A percentile compares a stretch with the other conserved stretches of the same genome.
Conservation (phyloP, 2,888 invertebrate species). For the Tyria jacobaeae region DNA sequence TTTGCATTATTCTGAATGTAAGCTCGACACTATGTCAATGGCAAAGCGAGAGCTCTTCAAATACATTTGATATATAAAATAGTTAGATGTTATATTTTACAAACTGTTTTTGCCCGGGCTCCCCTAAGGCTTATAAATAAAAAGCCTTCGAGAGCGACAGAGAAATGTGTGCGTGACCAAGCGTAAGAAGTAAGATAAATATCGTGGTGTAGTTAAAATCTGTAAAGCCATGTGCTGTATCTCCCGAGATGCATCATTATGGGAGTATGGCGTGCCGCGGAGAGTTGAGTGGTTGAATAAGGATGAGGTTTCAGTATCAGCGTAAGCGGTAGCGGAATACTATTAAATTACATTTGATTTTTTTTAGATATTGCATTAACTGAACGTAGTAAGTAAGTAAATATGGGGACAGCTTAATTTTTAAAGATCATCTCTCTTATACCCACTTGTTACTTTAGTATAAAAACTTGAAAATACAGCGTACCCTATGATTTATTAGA, state of each 20-base stretch:
- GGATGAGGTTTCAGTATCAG: constrained; percentile 24
- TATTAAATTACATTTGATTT: neutral
- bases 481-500: no score
- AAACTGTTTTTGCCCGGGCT: constrained; percentile 39
- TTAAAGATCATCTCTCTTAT: no score
- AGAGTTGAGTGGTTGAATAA: constrained; percentile 56
- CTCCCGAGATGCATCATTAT: constrained; percentile 84
- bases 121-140: constrained; percentile 53
- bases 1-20: constrained; percentile 33
- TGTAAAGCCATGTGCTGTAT: constrained; percentile 71
- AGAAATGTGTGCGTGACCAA: constrained; percentile 62
- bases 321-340: constrained; percentile 38
- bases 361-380: neutral
- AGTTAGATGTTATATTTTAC: constrained; percentile 42
- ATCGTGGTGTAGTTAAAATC: constrained; percentile 71
- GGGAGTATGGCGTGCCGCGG: constrained; percentile 67
- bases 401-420: neutral
- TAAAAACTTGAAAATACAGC: no score
- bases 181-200: constrained; percentile 63
- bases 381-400: neutral
- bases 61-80: constrained; percentile 38
- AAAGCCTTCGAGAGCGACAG: constrained; percentile 42
- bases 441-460: no score
- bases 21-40: constrained; percentile 31
- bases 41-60: constrained; percentile 39